Base-by-base conservation (phyloP, 2,113 vertebrate genomes). In the Poeciliopsis occidentalis region DNA sequence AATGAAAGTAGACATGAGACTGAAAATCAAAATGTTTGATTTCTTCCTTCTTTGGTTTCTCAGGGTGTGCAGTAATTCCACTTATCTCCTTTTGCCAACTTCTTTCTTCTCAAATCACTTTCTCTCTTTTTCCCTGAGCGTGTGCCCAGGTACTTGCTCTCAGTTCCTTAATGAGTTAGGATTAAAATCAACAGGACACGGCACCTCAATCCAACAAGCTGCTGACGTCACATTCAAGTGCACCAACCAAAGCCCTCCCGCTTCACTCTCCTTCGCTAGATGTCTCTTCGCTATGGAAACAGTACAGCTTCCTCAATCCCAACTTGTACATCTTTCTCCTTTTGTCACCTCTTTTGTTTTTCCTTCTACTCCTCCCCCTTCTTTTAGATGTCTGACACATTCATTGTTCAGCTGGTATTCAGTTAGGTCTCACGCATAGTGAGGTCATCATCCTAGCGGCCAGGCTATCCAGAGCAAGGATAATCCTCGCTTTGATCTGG, bases 151-250 rank as follows among this genome's bases (percentile, higher is more conserved):
- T 90, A 87, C 92, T 89, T 87, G 91, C 77, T 91, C 85, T 87
- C 89, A 73, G 80, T 91, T 90, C 88, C 82, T 78, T 93, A 93
- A 93, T 92, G 87, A 88, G 92, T 83, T 86, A 80, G 71, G 94
- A 94, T 94, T 93, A 85, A 90, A 92, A 89, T 94, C 89, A 94
- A 93, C 91, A 92, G 93, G 93, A 93, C 91, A 86, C 86, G 88
- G 92, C 88, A 92, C 85, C 90, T 94, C 92, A 94, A 89, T 94
- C 93, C 94, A 94, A 91, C 93, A 94, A 92, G 89, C 90, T 67
- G 68, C 79, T 95, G 93, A 95, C 93, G 94, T 94, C 94, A 94
- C 89, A 60, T 66, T 57, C 67, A 65, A 69, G 61, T 75, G 82
- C 79, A 82, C 91, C 92, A 91, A 89, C 86, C 71, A 75, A 78